phyloP scores from a whole-genome alignment of 2,888 invertebrate genomes.

The Eilema caniola region DNA sequence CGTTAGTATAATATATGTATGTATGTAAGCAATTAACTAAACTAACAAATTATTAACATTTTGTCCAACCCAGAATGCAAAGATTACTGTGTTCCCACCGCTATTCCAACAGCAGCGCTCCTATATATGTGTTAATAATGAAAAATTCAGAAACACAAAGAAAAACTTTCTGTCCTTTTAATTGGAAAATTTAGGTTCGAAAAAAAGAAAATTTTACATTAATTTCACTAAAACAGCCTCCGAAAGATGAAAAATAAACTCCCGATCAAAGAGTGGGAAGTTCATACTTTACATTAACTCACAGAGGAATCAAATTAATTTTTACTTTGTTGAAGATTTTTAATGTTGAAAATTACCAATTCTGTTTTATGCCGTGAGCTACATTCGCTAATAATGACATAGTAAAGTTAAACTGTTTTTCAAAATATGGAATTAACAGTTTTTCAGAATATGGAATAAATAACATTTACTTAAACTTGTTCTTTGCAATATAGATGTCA shows the following conservation, averaged over 20 bases:
- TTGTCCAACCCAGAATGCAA: too few relatives aligned
- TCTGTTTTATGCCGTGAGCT: slow-evolving; percentile 17
- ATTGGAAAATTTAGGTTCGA: background rate
- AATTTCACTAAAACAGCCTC: slow-evolving; percentile 13
- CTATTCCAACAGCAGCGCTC: background rate
- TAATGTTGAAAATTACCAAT: background rate
- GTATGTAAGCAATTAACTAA: too few relatives aligned
- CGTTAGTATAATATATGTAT: too few relatives aligned
- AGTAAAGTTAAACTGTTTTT: too few relatives aligned
- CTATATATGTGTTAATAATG: background rate
- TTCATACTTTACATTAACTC: slow-evolving; percentile 26
- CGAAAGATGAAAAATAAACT: slow-evolving; percentile 4
- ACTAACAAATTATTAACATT: too few relatives aligned
- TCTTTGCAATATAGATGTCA: too few relatives aligned
- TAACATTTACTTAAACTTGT: too few relatives aligned
- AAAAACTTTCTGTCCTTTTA: background rate
- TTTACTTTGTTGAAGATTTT: slow-evolving; percentile 27
- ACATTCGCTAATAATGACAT: too few relatives aligned
- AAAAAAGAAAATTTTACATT: slow-evolving; percentile 12
- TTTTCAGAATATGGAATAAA: too few relatives aligned
- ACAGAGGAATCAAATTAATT: slow-evolving; percentile 36
- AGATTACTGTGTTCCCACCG: too few relatives aligned
- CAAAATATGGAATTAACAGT: too few relatives aligned
- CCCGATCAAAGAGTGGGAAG: slow-evolving; percentile 17
- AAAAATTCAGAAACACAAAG: background rate